phyloP scores from a whole-genome alignment of 2,797 vertebrate genomes.

The Balearica regulorum region DNA sequence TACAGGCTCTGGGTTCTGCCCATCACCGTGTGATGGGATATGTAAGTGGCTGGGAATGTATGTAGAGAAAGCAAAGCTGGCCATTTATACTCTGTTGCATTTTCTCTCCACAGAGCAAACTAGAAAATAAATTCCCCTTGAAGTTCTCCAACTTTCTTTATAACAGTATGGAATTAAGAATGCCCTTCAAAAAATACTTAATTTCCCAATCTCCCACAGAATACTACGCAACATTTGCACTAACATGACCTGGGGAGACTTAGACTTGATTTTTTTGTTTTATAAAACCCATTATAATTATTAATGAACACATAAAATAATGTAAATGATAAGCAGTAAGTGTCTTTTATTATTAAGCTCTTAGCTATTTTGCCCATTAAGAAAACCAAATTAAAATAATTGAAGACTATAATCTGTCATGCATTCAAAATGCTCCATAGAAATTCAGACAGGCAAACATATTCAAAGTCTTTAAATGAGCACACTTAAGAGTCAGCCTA shows the following conservation, averaged over 20 bases:
- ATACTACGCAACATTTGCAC: background rate
- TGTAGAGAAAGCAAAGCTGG: background rate
- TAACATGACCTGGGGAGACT: constrained; percentile 33
- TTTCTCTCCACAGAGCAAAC: background rate
- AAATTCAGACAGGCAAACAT: constrained; percentile 54
- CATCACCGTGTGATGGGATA: too few relatives aligned
- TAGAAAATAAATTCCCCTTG: background rate
- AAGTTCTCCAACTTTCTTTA: background rate
- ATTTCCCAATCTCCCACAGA: background rate
- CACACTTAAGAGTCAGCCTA: constrained; percentile 52
- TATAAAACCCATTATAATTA: constrained; percentile 54
- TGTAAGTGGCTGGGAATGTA: background rate
- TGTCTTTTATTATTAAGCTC: constrained; percentile 27
- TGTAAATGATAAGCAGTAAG: constrained; percentile 32
- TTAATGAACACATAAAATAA: constrained; percentile 33
- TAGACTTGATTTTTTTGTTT: constrained; percentile 37
- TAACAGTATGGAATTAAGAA: background rate
- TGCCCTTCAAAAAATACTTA: background rate
- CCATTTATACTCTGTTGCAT: background rate
- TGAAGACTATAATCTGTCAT: constrained; percentile 57
- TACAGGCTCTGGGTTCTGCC: background rate
- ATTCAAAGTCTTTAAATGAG: constrained; percentile 53
- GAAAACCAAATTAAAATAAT: constrained; percentile 60
- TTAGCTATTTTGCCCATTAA: constrained; percentile 55
- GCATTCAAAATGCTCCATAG: constrained; percentile 56